These are phyloP conservation scores for Cyclopterus lumpus DNA, from an alignment of 2,797 vertebrate genomes.

Conservation along the genomic window DNA sequence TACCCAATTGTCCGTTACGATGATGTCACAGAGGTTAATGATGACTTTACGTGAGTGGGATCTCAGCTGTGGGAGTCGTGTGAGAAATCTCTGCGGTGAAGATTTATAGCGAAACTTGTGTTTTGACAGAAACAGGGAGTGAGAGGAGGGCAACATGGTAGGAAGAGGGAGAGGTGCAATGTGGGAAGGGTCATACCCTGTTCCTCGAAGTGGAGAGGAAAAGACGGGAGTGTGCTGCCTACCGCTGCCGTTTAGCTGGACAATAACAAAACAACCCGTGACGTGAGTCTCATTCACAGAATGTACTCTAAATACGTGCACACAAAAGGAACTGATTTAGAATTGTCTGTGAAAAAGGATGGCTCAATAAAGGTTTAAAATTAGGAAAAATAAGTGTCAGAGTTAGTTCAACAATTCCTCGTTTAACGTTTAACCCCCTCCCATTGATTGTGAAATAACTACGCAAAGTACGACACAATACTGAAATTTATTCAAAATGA, in stretches of 20 bases:
- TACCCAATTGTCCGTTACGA: neutral
- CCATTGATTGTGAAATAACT: neutral
- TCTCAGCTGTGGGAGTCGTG: constrained; percentile 7
- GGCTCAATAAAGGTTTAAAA: constrained; percentile 4
- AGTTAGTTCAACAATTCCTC: constrained; percentile 6
- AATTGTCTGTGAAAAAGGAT: constrained; percentile 32
- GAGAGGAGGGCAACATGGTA: constrained; percentile 28
- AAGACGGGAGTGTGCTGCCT: constrained; percentile 58
- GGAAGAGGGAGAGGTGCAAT: constrained; percentile 64
- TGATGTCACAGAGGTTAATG: neutral
- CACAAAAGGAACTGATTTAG: constrained; percentile 14
- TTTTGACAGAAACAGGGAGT: constrained; percentile 32
- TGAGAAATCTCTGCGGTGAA: constrained; percentile 14
- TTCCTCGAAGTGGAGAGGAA: constrained; percentile 72
- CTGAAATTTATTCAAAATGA: neutral
- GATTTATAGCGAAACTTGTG: constrained; percentile 17
- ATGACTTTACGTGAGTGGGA: neutral
- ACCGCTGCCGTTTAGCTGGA: constrained; percentile 42
- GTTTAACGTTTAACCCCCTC: neutral
- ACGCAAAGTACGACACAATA: neutral
- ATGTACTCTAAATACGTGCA: constrained; percentile 26
- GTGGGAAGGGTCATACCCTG: constrained; percentile 55
- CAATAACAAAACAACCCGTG: constrained; percentile 68
- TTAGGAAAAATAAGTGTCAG: constrained; percentile 22
- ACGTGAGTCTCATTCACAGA: constrained; percentile 54